Conservation (phyloP, 2,888 invertebrate genomes). For the Mimumesa dahlbomi region DNA sequence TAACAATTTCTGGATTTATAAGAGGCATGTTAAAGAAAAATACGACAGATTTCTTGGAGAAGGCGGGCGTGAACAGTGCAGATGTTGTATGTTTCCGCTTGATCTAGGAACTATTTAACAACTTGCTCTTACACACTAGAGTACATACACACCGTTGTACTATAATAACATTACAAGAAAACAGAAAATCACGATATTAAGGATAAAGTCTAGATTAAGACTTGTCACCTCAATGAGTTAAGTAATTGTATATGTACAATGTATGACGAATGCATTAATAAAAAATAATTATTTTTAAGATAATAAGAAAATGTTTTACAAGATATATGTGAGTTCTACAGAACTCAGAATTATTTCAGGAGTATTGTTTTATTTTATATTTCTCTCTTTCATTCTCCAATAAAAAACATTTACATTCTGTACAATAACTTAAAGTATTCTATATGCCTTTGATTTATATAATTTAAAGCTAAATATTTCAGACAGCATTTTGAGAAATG, state of each 20-base stretch:
- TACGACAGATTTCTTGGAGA: constrained; percentile 49
- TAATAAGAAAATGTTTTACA: constrained; percentile 55
- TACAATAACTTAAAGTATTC: no score
- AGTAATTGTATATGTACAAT: constrained; percentile 75
- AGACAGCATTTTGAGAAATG: constrained; percentile 67
- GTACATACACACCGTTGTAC: constrained; percentile 57
- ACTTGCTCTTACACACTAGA: constrained; percentile 52
- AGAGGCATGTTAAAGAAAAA: not conserved
- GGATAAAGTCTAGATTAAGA: constrained; percentile 59
- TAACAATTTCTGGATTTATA: not conserved
- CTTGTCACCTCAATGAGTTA: constrained; percentile 68
- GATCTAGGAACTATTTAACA: constrained; percentile 39
- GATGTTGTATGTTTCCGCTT: constrained; percentile 48
- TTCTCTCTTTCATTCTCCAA: no score
- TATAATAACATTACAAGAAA: constrained; percentile 51
- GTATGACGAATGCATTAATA: constrained; percentile 78
- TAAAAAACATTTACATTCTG: no score
- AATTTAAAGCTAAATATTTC: constrained; percentile 16
- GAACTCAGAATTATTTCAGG: no score
- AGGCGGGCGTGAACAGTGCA: constrained; percentile 37
- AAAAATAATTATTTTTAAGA: constrained; percentile 80
- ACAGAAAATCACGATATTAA: constrained; percentile 53
- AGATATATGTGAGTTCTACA: constrained; percentile 3
- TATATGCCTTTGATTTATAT: constrained; percentile 1
- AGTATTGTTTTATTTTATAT: no score